Evolutionary conservation across 2,113 vertebrate genomes (phyloP).

Genomic region (Hypomesus transpacificus): DNA sequence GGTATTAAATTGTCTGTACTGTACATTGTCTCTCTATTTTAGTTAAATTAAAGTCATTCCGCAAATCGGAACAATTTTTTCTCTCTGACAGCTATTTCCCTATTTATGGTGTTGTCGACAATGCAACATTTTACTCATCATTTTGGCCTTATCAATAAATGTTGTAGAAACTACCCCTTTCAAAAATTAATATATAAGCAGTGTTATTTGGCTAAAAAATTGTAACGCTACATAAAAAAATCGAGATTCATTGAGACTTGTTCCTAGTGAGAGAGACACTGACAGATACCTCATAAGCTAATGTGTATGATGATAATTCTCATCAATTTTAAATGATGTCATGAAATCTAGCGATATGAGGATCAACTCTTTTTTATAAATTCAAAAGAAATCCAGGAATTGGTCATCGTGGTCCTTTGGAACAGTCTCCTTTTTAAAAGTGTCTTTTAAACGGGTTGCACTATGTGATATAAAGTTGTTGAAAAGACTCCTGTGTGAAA

Average conservation of each 20-base stretch:
- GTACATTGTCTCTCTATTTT: neutral
- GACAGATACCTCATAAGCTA: constrained; percentile 55
- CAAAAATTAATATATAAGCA: neutral
- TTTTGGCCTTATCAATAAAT: neutral
- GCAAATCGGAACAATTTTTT: too few species aligned
- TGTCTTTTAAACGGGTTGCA: constrained; percentile 52
- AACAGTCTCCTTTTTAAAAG: constrained; percentile 29
- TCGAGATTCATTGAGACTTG: constrained; percentile 9
- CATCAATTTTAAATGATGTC: constrained; percentile 71
- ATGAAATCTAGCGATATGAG: constrained; percentile 48
- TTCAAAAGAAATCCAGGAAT: constrained; percentile 32
- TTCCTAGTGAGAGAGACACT: constrained; percentile 25
- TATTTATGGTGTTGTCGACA: too few species aligned
- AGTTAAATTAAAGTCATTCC: neutral
- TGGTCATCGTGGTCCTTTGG: constrained; percentile 16
- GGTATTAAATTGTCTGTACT: neutral
- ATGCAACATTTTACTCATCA: too few species aligned
- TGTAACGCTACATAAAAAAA: neutral
- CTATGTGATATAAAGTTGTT: constrained; percentile 48
- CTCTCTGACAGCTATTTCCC: too few species aligned
- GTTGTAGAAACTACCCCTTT: constrained; percentile 8
- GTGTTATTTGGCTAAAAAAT: neutral
- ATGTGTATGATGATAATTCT: constrained; percentile 44
- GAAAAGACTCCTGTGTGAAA: constrained; percentile 38
- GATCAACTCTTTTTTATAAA: constrained; percentile 42